phyloP scores from a whole-genome alignment of 2,113 vertebrate genomes.

The Leucosticte australis region DNA sequence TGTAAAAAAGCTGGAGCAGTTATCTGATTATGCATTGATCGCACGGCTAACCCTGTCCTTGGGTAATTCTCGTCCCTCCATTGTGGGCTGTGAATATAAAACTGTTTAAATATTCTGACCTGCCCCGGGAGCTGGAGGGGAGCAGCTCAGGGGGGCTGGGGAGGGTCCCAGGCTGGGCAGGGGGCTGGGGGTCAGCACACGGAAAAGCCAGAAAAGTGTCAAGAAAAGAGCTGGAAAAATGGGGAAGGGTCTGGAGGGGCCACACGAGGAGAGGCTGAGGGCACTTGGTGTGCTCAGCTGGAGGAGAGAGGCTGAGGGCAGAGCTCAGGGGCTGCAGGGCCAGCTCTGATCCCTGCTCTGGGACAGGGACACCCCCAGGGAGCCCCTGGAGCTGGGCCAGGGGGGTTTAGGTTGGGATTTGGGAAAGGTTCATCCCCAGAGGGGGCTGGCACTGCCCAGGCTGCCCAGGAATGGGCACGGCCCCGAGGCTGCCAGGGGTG shows the following conservation, averaged over 20 bases:
- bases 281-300: fast-evolving
- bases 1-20: conserved; percentile 70
- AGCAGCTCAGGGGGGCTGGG: conserved; percentile 56
- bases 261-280: neutral
- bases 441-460: neutral
- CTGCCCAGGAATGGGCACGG: neutral
- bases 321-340: neutral
- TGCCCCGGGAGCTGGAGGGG: conserved; percentile 62
- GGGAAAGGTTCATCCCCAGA: neutral
- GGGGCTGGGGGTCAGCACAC: neutral
- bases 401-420: fast-evolving
- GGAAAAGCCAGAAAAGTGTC: neutral
- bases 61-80: conserved; percentile 73
- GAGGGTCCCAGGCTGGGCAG: neutral
- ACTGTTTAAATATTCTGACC: conserved; percentile 79
- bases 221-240: neutral
- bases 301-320: neutral
- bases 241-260: neutral
- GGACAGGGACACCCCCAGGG: neutral
- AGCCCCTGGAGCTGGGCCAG: neutral
- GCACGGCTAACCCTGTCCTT: conserved; percentile 69
- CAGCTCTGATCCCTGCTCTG: fast-evolving
- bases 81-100: conserved; percentile 73
- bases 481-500: neutral
- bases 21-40: conserved; percentile 86